A percentile compares a stretch with the other conserved stretches of the same genome.
phyloP scores from a whole-genome alignment of 2,888 invertebrate genomes.

The Automeris io region DNA sequence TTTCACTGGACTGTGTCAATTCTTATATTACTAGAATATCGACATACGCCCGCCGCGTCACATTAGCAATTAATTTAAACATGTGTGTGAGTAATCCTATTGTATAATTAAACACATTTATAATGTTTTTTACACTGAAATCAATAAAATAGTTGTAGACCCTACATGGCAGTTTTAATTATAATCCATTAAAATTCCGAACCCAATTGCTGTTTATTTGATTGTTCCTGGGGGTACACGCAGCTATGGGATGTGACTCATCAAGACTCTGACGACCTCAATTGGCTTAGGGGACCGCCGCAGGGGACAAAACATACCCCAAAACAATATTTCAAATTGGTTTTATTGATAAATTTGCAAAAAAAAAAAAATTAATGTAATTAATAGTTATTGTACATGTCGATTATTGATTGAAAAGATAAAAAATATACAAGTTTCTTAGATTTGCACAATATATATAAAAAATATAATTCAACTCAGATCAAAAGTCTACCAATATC shows the following conservation, averaged over 20 bases:
- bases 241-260: slow-evolving; percentile 43
- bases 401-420: slow-evolving; percentile 73
- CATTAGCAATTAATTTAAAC: slow-evolving; percentile 57
- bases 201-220: slow-evolving; percentile 58
- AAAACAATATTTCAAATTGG: slow-evolving; percentile 68
- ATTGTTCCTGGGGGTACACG: slow-evolving; percentile 39
- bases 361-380: slow-evolving; percentile 48
- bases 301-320: slow-evolving; percentile 43
- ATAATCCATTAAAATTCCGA: slow-evolving; percentile 66
- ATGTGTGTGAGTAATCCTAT: slow-evolving; percentile 36
- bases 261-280: slow-evolving; percentile 27
- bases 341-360: slow-evolving; percentile 75
- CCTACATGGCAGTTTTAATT: slow-evolving; percentile 66
- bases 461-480: slow-evolving; percentile 76
- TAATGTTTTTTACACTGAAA: slow-evolving; percentile 59
- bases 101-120: slow-evolving; percentile 54
- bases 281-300: slow-evolving; percentile 28
- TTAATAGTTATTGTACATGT: slow-evolving; percentile 74
- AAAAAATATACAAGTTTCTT: slow-evolving; percentile 73
- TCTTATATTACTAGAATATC: slow-evolving; percentile 80
- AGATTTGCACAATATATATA: slow-evolving; percentile 69
- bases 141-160: slow-evolving; percentile 71
- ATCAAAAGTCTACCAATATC: slow-evolving; percentile 74
- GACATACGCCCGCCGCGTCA: slow-evolving; percentile 75
- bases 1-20: slow-evolving; percentile 80